phyloP scores from a whole-genome alignment of 2,888 invertebrate genomes.

The Hermodice carunculata region DNA sequence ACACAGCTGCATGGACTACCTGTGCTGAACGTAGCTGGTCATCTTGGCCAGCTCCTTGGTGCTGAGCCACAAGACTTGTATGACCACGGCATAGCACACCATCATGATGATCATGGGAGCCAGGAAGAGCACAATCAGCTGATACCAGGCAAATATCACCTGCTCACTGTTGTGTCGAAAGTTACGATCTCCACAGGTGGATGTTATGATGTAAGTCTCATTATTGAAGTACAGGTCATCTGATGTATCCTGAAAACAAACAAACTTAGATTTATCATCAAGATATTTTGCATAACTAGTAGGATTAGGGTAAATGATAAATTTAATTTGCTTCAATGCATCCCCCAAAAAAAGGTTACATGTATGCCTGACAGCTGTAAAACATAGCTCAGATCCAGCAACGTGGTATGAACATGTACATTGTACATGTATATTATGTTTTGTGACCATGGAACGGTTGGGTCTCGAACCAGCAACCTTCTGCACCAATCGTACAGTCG shows the following conservation, averaged over 20 bases:
- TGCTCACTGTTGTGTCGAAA: constrained; percentile 34
- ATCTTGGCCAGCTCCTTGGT: constrained; percentile 66
- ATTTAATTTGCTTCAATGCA: too few relatives aligned
- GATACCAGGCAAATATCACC: constrained; percentile 65
- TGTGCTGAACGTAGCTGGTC: constrained; percentile 43
- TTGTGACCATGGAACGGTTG: too few relatives aligned
- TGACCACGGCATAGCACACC: constrained; percentile 69
- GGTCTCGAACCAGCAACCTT: too few relatives aligned
- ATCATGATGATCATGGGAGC: constrained; percentile 68
- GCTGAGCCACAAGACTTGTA: constrained; percentile 70
- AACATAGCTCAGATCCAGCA: too few relatives aligned
- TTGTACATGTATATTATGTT: too few relatives aligned
- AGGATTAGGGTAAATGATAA: too few relatives aligned
- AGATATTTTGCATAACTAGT: too few relatives aligned
- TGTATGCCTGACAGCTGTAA: too few relatives aligned
- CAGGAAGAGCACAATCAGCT: constrained; percentile 68
- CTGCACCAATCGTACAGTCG: too few relatives aligned
- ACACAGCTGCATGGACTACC: not conserved
- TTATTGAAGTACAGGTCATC: constrained; percentile 51
- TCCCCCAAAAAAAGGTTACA: too few relatives aligned
- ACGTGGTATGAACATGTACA: too few relatives aligned
- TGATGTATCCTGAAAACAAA: constrained; percentile 49
- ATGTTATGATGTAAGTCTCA: constrained; percentile 46
- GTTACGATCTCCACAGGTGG: constrained; percentile 49
- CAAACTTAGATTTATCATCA: too few relatives aligned